These are phyloP conservation scores for Apotomis betuletana DNA, from an alignment of 2,888 invertebrate species.

Conservation along the genomic window DNA sequence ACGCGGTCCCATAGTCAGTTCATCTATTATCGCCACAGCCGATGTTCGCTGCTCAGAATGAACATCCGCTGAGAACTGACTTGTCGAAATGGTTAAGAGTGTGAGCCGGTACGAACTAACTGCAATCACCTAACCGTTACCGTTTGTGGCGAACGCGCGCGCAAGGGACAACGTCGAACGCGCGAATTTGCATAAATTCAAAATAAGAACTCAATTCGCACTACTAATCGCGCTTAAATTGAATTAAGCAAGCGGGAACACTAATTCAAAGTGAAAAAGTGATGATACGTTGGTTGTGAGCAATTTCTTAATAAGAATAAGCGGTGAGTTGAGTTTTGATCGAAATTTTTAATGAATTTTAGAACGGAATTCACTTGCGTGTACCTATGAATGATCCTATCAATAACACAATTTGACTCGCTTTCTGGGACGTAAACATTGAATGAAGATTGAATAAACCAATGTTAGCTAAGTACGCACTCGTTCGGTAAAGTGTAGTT, in stretches of 20 bases:
- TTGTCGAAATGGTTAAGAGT: slow-evolving; percentile 75
- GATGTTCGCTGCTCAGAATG: slow-evolving; percentile 53
- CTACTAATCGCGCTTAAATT: slow-evolving; percentile 7
- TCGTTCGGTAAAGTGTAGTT: too few species aligned
- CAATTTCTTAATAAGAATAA: slow-evolving; percentile 39
- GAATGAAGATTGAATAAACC: neutral
- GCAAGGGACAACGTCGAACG: slow-evolving; percentile 51
- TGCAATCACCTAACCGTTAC: slow-evolving; percentile 72
- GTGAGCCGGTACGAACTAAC: slow-evolving; percentile 65
- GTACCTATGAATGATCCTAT: neutral
- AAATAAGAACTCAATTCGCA: slow-evolving; percentile 44
- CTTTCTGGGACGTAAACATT: neutral
- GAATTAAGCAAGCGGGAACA: slow-evolving; percentile 16
- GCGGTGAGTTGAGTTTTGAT: slow-evolving; percentile 35
- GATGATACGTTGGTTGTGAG: slow-evolving; percentile 42
- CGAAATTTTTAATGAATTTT: slow-evolving; percentile 14
- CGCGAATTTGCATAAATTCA: slow-evolving; percentile 56
- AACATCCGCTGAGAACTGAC: slow-evolving; percentile 66
- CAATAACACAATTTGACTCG: slow-evolving; percentile 16
- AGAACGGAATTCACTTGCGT: neutral
- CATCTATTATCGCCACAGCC: slow-evolving; percentile 42
- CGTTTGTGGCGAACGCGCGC: slow-evolving; percentile 70
- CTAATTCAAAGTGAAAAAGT: slow-evolving; percentile 33
- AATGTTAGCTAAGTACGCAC: too few species aligned
- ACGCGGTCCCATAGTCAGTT: slow-evolving; percentile 38